These are phyloP conservation scores for Sebastes itinus DNA, from an alignment of 2,797 vertebrate genomes.

Conservation along the genomic window DNA sequence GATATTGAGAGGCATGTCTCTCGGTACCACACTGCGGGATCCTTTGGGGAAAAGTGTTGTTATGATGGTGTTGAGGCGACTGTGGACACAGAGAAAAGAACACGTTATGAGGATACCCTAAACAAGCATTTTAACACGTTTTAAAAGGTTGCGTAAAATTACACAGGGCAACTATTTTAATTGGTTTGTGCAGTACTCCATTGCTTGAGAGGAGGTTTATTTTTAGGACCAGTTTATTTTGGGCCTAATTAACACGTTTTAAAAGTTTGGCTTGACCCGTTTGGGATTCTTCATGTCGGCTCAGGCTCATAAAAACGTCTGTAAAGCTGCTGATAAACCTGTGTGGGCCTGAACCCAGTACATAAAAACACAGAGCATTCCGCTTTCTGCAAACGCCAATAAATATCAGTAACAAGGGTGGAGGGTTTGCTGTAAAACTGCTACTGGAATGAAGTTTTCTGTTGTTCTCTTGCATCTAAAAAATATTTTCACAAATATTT, in stretches of 20 bases:
- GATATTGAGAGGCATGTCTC: slow-evolving; percentile 98
- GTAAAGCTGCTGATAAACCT: slow-evolving; percentile 39
- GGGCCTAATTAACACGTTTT: slow-evolving; percentile 23
- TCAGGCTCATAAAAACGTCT: slow-evolving; percentile 23
- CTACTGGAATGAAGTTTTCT: not conserved
- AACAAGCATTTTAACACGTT: not conserved
- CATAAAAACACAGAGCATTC: not conserved
- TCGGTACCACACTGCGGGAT: slow-evolving; percentile 94
- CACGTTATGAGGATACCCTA: not conserved
- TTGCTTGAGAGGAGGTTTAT: slow-evolving; percentile 21
- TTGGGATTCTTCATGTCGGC: slow-evolving; percentile 29
- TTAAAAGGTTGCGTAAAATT: not conserved
- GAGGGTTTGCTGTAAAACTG: not conserved
- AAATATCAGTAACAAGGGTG: not conserved
- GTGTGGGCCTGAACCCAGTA: not conserved
- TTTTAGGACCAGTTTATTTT: slow-evolving; percentile 42
- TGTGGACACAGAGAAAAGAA: slow-evolving; percentile 70
- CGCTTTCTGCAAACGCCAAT: slow-evolving; percentile 5
- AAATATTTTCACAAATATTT: not conserved
- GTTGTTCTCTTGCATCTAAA: slow-evolving; percentile 23
- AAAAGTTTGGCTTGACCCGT: slow-evolving; percentile 40
- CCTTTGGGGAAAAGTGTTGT: slow-evolving; percentile 98
- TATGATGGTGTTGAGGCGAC: slow-evolving; percentile 94
- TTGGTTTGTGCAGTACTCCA: not conserved
- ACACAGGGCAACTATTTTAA: not conserved